Base-by-base conservation (phyloP, 2,888 invertebrate species). In the Criorhina ranunculi region DNA sequence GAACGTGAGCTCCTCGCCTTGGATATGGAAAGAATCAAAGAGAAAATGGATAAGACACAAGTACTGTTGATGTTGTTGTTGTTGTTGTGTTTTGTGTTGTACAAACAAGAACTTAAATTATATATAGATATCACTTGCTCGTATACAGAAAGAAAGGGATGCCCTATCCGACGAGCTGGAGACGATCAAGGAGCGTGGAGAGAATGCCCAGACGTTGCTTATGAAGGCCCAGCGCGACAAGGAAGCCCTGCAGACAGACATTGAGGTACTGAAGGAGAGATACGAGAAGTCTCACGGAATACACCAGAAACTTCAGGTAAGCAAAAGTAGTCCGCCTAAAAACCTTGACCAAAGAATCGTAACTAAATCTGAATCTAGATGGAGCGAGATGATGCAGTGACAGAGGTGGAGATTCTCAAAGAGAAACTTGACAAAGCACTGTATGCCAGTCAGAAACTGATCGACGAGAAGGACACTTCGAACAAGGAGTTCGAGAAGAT, bases 401-500 rank as follows among this genome's bases (percentile, higher is more conserved):
- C 96, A 49, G 97, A 98, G 92, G 94, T 97, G 55, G 96, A 96
- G 89, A 95, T 97, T 88, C 92, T 97, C 81, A 97, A 97, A 91
- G 98, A 98, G 81, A 98, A 98, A 92, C 92, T 97, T 79, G 98
- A 98, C 87, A 98, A 98, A 91, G 94, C 96, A 33, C 94, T 97
- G 85, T 95, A 96, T 88, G 94, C 95, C 31, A 94, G 96, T 86
- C 96, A 96, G 90, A 97, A 97, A 92, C 94, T 96, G 24, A 94
- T 96, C 87, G 98, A 98, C 89, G 98, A 98, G 89, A 95, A 96
- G 88, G 98, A 98, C 88, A 95, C 94, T 66, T 95, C 96, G 88
- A 96, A 96, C 93, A 97, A 96, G 92, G 98, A 98, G 92, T 96
- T 97, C 91, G 97, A 98, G 91, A 96, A 97, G 92, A 95, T 98